Conservation (phyloP, 2,888 invertebrate genomes). For the Erebia aethiops region DNA sequence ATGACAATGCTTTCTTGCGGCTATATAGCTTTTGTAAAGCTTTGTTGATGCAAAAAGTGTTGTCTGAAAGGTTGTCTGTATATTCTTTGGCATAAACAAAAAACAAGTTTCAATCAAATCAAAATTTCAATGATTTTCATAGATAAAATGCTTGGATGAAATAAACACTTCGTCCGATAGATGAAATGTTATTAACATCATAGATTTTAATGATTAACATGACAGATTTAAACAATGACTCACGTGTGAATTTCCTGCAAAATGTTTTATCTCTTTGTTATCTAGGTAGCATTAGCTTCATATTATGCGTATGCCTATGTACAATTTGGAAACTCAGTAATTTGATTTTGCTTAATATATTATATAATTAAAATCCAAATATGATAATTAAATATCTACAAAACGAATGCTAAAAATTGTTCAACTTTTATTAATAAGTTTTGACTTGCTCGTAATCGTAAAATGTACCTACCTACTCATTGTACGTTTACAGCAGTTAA, state of each 20-base stretch:
- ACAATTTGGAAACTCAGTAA: background rate
- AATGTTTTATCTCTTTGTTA: conserved; percentile 4
- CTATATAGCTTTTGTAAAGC: too few species aligned
- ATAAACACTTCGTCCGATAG: background rate
- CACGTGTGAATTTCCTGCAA: conserved; percentile 15
- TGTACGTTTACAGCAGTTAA: background rate
- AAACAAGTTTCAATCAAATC: background rate
- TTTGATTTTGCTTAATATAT: too few species aligned
- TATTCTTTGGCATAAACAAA: background rate
- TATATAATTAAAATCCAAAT: too few species aligned
- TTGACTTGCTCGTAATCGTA: too few species aligned
- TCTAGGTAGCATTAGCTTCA: background rate
- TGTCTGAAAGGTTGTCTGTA: too few species aligned
- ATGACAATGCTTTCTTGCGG: too few species aligned
- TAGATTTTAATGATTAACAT: too few species aligned
- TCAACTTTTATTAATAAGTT: too few species aligned
- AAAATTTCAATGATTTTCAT: background rate
- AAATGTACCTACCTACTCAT: background rate
- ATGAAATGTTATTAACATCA: too few species aligned
- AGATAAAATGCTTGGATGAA: too few species aligned
- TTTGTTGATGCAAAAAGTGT: too few species aligned
- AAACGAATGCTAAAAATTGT: background rate
- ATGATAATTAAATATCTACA: background rate
- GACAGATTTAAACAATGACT: conserved; percentile 8
- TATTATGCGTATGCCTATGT: background rate